Percentiles rank a stretch among this genome's conserved stretches.
Conservation (phyloP, 2,113 vertebrate species). For the Donacobius atricapilla region DNA sequence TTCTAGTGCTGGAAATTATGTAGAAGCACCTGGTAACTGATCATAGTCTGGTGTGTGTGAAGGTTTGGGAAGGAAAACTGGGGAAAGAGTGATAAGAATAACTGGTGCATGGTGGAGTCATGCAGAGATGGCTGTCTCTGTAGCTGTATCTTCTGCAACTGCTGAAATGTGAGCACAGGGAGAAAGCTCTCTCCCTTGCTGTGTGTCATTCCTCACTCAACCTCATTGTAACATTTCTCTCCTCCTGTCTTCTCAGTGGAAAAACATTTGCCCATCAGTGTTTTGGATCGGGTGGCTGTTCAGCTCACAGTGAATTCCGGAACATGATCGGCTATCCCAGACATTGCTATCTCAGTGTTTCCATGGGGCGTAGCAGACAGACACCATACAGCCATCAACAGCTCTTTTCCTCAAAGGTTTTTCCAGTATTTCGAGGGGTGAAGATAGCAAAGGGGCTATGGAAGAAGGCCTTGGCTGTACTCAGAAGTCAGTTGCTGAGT, state of each 20-base stretch:
- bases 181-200: not conserved
- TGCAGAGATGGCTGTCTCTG: not conserved
- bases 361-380: not conserved
- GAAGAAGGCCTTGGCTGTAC: not conserved
- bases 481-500: not conserved
- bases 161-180: not conserved
- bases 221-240: not conserved
- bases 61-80: not conserved
- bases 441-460: not conserved
- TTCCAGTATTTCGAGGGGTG: not conserved
- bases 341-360: not conserved
- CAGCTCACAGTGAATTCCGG: not conserved
- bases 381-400: not conserved
- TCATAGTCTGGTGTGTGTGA: not conserved
- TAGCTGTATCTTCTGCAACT: not conserved
- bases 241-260: not conserved
- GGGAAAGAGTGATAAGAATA: not conserved
- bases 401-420: not conserved
- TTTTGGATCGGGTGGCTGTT: not conserved
- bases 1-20: not conserved
- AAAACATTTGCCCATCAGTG: not conserved
- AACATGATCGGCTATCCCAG: fast-evolving
- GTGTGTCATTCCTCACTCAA: not conserved
- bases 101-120: not conserved
- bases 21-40: not conserved